Base-by-base conservation (phyloP, 1,140 invertebrate genomes). In the Zaprionus capensis region DNA sequence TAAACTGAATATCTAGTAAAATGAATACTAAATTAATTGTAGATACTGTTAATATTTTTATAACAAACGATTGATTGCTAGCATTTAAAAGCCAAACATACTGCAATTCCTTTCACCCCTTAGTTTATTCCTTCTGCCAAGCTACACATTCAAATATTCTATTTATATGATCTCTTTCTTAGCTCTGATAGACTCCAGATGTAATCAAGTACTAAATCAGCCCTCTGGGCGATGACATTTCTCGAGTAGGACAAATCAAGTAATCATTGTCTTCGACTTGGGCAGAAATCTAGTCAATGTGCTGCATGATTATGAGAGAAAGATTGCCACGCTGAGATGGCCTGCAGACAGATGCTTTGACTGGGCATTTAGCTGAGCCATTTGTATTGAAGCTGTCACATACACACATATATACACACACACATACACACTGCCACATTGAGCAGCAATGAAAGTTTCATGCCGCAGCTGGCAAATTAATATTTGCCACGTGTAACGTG, bases 401-500 rank as follows among this genome's bases (percentile, higher is more conserved):
- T 11, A 22, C 20, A 49, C 20, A 49, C 11, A 49, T 4, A 22
- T 7, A 31, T 9, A 9, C 9, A 31, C 5, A 12, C 20, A 14
- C 20, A 22, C 11, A 24, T 9, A 24, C 4, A 24, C 5, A n/a
- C 6, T 44, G 36, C 36, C 41, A 51, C 17, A 24, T 12, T 14
- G 15, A 17, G 20, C 12, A 31, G 34, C 63, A 66, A 46, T 46
- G 41, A 46, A 46, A 46, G 69, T 58, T 56, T 34, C 59, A 15
- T 15, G 59, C 12, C 73, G 53, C 68, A 76, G 73, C 68, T 76
- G 68, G 51, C 34, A 88, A 87, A 87, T 87, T 83, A 87, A 88
- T 87, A 88, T 83, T 87, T 88, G 80, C 70, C 83, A 80, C 83
- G 84, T 80, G 84, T 57, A 71, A 62, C 36, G 31, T 56, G 68